Percentiles rank a stretch among this genome's conserved stretches.
Evolutionary conservation across 2,888 invertebrate genomes (phyloP).

Genomic region (Poecilobothrus nobilitatus): DNA sequence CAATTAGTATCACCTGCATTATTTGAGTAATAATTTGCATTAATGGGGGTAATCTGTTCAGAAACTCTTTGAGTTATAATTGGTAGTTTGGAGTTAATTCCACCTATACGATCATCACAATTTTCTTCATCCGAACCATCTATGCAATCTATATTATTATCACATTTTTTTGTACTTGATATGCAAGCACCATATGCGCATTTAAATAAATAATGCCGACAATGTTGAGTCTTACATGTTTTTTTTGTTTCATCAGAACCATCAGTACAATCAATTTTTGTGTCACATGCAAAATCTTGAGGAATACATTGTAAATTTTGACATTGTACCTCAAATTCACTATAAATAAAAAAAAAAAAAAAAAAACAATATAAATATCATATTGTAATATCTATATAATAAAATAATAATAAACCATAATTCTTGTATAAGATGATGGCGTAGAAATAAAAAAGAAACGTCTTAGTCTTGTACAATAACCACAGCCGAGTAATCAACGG

Average conservation of each 20-base stretch:
- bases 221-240: background rate
- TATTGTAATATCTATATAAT: no score
- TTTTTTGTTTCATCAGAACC: background rate
- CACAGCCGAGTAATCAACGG: no score
- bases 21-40: no score
- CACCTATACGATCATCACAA: no score
- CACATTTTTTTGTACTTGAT: background rate
- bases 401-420: no score
- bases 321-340: background rate
- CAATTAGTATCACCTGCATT: background rate
- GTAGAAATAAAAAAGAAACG: no score
- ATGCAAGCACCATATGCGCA: constrained; percentile 9
- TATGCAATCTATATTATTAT: background rate
- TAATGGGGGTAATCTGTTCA: background rate
- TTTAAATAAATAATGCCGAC: background rate
- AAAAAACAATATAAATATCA: no score
- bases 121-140: constrained; percentile 8
- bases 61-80: background rate
- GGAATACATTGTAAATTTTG: background rate
- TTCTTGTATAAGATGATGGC: no score
- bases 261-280: background rate
- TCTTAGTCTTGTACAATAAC: no score
- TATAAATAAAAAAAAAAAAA: background rate
- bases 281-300: background rate
- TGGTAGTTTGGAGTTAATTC: no score